Percentiles rank a stretch among this genome's conserved stretches.
Evolutionary conservation across 2,888 invertebrate genomes (phyloP).

Genomic region (Glyphotaelius pellucidus): DNA sequence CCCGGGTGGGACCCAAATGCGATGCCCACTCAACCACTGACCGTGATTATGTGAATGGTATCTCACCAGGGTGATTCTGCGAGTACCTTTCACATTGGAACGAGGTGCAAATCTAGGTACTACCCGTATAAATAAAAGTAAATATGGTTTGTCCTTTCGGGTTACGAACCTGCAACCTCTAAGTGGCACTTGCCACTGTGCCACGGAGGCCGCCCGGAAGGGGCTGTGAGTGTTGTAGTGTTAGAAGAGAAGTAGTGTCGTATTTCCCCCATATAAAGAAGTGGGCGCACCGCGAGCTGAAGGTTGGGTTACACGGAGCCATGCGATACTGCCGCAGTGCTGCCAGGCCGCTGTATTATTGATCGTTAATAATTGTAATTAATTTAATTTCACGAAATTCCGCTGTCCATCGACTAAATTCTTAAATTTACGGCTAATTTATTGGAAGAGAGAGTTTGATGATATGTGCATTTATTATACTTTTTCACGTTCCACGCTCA

Average conservation of each 20-base stretch:
- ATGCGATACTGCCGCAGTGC: conserved; percentile 26
- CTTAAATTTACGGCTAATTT: too few relatives aligned
- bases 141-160: neutral
- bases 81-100: too few relatives aligned
- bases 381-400: neutral
- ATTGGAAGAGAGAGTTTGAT: too few relatives aligned
- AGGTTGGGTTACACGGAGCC: conserved; percentile 51
- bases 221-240: neutral
- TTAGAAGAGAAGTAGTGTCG: conserved; percentile 57
- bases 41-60: too few relatives aligned
- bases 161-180: neutral
- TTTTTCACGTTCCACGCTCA: too few relatives aligned
- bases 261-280: conserved; percentile 64
- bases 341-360: conserved; percentile 5
- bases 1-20: too few relatives aligned
- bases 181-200: neutral
- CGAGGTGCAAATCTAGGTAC: too few relatives aligned
- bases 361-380: neutral
- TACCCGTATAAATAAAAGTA: neutral
- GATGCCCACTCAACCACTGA: too few relatives aligned
- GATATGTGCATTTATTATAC: too few relatives aligned
- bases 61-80: too few relatives aligned
- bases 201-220: neutral
- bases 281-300: conserved; percentile 53
- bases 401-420: too few relatives aligned